A percentile compares a stretch with the other conserved stretches of the same genome.
Conservation (phyloP, 2,888 invertebrate genomes). For the Caenorhabditis sp. region DNA sequence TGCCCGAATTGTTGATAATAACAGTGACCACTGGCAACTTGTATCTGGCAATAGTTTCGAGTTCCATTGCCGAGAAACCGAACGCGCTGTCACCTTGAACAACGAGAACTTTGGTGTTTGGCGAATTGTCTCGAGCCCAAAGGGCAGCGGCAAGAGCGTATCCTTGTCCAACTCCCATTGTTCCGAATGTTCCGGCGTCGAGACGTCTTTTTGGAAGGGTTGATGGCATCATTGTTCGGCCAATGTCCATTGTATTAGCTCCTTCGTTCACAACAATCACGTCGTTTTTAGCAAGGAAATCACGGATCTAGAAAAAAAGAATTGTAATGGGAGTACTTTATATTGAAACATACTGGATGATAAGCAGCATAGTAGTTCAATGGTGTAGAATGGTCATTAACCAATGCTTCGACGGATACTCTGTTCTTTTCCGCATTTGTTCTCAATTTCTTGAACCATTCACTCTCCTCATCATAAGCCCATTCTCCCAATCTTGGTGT, state of each 20-base stretch:
- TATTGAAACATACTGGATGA: conserved; percentile 77
- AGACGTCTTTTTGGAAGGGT: conserved; percentile 73
- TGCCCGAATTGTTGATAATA: conserved; percentile 94
- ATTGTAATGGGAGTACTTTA: neutral
- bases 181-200: conserved; percentile 90
- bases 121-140: conserved; percentile 84
- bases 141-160: conserved; percentile 81
- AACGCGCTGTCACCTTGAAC: conserved; percentile 97
- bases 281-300: conserved; percentile 73
- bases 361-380: conserved; percentile 93
- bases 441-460: conserved; percentile 54
- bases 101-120: conserved; percentile 84
- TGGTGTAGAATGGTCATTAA: conserved; percentile 80
- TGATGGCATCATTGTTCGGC: conserved; percentile 75
- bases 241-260: conserved; percentile 98
- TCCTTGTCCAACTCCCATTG: conserved; percentile 68
- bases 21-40: conserved; percentile 88
- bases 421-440: conserved; percentile 59
- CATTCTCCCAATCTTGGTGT: conserved; percentile 51
- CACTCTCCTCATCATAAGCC: conserved; percentile 44
- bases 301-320: conserved; percentile 51
- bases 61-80: conserved; percentile 97
- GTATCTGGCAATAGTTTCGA: conserved; percentile 94
- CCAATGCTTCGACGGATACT: conserved; percentile 76
- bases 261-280: conserved; percentile 93